Conservation (phyloP, 2,797 vertebrate species). For the Podarcis siculus region DNA sequence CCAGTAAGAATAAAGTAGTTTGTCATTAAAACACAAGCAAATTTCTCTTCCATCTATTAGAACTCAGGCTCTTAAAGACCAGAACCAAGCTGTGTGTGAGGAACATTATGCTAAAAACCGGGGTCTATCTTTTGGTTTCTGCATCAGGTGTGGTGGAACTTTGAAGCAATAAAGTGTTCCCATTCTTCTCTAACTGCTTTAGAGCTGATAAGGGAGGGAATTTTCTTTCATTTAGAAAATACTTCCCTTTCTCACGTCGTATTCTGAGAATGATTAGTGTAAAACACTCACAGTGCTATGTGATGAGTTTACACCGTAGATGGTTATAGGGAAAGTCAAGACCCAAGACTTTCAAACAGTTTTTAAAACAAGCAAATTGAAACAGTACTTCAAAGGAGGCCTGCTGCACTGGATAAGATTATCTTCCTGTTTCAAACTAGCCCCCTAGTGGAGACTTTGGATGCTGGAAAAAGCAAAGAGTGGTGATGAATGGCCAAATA, state of each 20-base stretch:
- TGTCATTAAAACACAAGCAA: too few relatives aligned
- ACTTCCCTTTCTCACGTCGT: conserved; percentile 27
- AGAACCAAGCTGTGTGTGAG: not conserved
- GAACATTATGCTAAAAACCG: conserved; percentile 13
- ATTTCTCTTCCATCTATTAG: too few relatives aligned
- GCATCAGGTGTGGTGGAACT: conserved; percentile 32
- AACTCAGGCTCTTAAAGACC: not conserved
- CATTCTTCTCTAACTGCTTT: conserved; percentile 27
- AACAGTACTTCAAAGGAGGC: not conserved
- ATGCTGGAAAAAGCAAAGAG: conserved; percentile 8
- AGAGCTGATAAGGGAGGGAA: conserved; percentile 38
- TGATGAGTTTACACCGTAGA: not conserved
- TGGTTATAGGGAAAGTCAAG: conserved; percentile 2
- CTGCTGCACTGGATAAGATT: not conserved
- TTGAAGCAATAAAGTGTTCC: conserved; percentile 42
- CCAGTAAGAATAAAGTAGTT: too few relatives aligned
- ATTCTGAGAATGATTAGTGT: conserved; percentile 31
- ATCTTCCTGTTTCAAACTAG: conserved; percentile 26
- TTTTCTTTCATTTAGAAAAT: conserved; percentile 45
- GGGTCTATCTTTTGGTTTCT: conserved; percentile 28
- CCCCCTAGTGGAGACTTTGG: conserved; percentile 19
- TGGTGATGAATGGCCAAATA: conserved; percentile 63
- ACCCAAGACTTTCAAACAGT: conserved; percentile 18
- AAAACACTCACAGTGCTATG: conserved; percentile 20
- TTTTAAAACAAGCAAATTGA: not conserved